Base-by-base conservation (phyloP, 2,797 vertebrate species). In the Clarias pachynema region DNA sequence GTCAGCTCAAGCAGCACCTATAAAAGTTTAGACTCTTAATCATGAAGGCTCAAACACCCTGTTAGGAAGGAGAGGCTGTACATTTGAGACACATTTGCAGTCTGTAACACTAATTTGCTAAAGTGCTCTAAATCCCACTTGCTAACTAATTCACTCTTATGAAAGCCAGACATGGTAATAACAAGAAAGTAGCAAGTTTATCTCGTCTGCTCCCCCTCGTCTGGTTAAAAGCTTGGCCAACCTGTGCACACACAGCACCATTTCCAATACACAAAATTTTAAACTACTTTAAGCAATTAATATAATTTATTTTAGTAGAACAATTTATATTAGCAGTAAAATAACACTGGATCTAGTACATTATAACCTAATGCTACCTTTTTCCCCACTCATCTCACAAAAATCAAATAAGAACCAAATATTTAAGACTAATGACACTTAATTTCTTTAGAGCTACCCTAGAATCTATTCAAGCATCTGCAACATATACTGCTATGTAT, bases 131-230 rank as follows among this genome's bases (percentile, higher is more conserved):
- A 88, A 83, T 88, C 83, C 86, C 90, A 88, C 87, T 90, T 88
- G 86, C 86, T 86, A 34, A 68, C 70, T 14, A 22, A n/a, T 1
- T 31, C 81, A 75, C 78, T 85, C 66, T 34, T 73, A 86, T 69
- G 87, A 74, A 69, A 84, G 83, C 86, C 86, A 91, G 90, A 91
- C 91, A 90, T 91, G 89, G 85, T 90, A 87, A 92, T 91, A 78
- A 77, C 53, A 78, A 59, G 92, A 87, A 92, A 93, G 20, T 40
- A 63, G 29, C 57, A 70, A 70, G 56, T 60, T 69, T 68, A 86
- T 73, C 31, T 75, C 24, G 20, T 44, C 62, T 74, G 40, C 57
- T 40, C 44, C 44, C 20, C 16, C 14, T 81, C 1, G 12, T 29
- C 62, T 29, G 18, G 44, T 49, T 49, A 49, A 49, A 85, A 49